Evolutionary conservation across 2,888 invertebrate species (phyloP).

Genomic region (Hyposoter didymator): DNA sequence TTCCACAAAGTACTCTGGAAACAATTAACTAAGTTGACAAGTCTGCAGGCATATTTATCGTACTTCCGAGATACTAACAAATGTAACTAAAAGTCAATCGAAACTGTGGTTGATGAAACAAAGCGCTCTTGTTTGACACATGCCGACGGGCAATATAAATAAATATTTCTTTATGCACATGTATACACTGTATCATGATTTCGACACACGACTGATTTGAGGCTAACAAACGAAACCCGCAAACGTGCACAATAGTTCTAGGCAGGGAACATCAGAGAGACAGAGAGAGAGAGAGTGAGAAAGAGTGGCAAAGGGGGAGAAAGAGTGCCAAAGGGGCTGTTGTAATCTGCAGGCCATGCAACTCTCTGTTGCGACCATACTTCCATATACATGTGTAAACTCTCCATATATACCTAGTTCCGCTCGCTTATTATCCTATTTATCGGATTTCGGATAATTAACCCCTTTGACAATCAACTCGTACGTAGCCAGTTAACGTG

Average conservation of each 20-base stretch:
- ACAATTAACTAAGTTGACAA: constrained; percentile 1
- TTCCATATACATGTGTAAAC: constrained; percentile 51
- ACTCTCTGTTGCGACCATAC: constrained; percentile 28
- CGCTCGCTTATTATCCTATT: constrained; percentile 65
- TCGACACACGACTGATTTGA: constrained; percentile 39
- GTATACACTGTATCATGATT: constrained; percentile 16
- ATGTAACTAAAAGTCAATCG: constrained; percentile 53
- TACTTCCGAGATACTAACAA: constrained; percentile 32
- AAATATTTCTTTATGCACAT: background rate
- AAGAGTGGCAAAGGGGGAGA: background rate
- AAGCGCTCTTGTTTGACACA: constrained; percentile 2
- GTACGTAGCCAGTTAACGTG: constrained; percentile 67
- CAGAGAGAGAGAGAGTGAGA: constrained; percentile 9
- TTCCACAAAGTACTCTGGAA: background rate
- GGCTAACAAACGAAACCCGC: constrained; percentile 43
- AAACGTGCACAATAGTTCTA: constrained; percentile 28
- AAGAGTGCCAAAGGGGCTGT: constrained; percentile 5
- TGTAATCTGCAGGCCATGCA: constrained; percentile 36
- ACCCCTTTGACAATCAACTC: constrained; percentile 71
- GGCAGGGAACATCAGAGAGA: background rate
- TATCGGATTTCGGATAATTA: constrained; percentile 70
- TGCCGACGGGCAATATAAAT: background rate
- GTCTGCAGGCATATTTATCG: background rate
- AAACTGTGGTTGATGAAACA: constrained; percentile 41
- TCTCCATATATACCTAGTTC: constrained; percentile 16